A percentile compares a stretch with the other conserved stretches of the same genome.
phyloP scores from a whole-genome alignment of 2,797 vertebrate species.

The Psittacula echo region DNA sequence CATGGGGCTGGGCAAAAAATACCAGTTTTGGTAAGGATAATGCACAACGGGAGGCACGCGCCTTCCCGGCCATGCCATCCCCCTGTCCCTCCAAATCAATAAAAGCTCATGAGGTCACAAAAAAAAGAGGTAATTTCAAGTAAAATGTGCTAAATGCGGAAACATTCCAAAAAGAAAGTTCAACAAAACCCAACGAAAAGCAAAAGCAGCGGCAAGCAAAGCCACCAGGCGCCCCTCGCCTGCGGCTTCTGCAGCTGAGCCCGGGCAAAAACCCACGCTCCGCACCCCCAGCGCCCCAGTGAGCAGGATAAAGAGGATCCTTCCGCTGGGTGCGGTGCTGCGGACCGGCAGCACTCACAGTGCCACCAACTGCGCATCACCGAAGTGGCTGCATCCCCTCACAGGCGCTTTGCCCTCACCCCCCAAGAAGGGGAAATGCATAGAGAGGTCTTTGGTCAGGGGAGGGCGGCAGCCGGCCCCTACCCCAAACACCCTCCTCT shows the following conservation, averaged over 20 bases:
- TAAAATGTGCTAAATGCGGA: slow-evolving; percentile 90
- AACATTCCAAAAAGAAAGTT: slow-evolving; percentile 62
- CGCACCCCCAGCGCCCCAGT: not conserved
- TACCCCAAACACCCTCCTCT: not conserved
- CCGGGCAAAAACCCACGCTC: not conserved
- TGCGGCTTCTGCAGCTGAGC: not conserved
- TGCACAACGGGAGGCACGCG: slow-evolving; percentile 14
- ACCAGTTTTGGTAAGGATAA: slow-evolving; percentile 87
- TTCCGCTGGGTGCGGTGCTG: fast-evolving
- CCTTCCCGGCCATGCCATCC: not conserved
- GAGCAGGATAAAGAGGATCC: not conserved
- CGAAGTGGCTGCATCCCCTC: not conserved
- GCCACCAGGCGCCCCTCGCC: not conserved
- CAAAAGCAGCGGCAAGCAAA: not conserved
- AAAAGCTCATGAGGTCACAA: slow-evolving; percentile 95
- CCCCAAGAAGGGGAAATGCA: slow-evolving; percentile 15
- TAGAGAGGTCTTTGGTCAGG: slow-evolving; percentile 69
- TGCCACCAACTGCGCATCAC: not conserved
- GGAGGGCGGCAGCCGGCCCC: not conserved
- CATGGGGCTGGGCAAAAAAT: slow-evolving; percentile 79
- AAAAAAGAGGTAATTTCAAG: slow-evolving; percentile 98
- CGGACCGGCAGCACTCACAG: fast-evolving
- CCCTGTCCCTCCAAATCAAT: slow-evolving; percentile 71
- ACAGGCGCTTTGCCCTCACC: not conserved
- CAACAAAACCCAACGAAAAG: slow-evolving; percentile 52